Conservation (phyloP, 1,140 invertebrate genomes). For the Drosophila setifemur region DNA sequence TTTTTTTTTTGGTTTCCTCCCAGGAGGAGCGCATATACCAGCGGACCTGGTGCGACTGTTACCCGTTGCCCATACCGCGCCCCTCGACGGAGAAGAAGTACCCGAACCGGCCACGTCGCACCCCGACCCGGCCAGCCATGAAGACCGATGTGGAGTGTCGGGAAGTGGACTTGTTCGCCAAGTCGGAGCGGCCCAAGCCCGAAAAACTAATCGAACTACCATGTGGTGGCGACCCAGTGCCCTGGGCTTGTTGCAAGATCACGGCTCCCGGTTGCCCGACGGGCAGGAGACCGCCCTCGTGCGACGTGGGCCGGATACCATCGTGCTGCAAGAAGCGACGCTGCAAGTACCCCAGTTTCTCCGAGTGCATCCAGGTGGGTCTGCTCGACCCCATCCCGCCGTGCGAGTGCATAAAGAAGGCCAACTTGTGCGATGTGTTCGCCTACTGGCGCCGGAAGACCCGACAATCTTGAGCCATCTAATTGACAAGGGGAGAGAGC, state of each 20-base stretch:
- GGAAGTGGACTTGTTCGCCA: neutral
- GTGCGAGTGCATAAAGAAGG: conserved; percentile 31
- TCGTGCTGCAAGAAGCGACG: conserved; percentile 31
- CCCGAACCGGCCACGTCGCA: neutral
- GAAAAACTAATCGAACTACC: conserved; percentile 2
- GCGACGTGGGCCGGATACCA: neutral
- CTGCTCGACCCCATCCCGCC: neutral
- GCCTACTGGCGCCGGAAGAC: conserved; percentile 4
- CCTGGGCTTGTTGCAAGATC: conserved; percentile 31
- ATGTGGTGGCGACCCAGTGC: neutral
- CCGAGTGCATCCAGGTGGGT: conserved; percentile 22
- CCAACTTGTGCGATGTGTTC: conserved; percentile 22
- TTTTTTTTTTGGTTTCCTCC: neutral
- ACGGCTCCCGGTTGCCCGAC: neutral
- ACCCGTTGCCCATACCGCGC: neutral
- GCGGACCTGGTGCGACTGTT: conserved; percentile 34
- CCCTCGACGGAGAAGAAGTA: neutral
- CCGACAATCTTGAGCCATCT: neutral
- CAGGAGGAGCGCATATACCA: conserved; percentile 3
- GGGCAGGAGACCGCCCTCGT: neutral
- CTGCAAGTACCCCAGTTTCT: conserved; percentile 42
- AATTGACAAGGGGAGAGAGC: neutral
- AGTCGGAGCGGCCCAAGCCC: neutral
- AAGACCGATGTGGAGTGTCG: neutral
- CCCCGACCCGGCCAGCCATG: neutral